Conservation (phyloP, 2,113 vertebrate genomes). For the Ameiurus melas region DNA sequence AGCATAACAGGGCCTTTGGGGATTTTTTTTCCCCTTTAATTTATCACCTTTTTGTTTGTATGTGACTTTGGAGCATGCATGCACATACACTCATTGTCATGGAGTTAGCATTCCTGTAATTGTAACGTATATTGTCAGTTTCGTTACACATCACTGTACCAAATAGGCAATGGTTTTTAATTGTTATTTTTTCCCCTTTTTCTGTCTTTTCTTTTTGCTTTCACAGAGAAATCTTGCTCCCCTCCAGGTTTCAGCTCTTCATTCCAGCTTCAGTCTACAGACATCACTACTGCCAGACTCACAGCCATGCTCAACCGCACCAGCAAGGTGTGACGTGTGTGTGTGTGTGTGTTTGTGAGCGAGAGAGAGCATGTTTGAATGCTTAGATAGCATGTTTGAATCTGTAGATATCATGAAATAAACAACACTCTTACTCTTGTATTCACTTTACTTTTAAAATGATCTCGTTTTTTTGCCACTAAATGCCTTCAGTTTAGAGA, state of each 20-base stretch:
- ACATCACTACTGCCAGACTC: slow-evolving; percentile 62
- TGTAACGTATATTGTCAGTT: not conserved
- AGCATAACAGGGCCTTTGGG: not conserved
- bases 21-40: not conserved
- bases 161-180: not conserved
- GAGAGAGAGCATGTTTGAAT: not conserved
- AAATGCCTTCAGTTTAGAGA: not conserved
- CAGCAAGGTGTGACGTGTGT: slow-evolving; percentile 62
- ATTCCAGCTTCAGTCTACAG: slow-evolving; percentile 62
- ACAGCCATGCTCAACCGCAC: slow-evolving; percentile 71
- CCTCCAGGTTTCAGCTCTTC: slow-evolving; percentile 59
- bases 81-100: not conserved
- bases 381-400: not conserved
- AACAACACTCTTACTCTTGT: not conserved
- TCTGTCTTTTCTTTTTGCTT: slow-evolving; percentile 54
- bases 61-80: not conserved
- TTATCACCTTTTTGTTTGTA: not conserved
- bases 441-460: not conserved
- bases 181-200: not conserved
- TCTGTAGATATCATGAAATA: too few species aligned
- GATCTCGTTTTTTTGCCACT: not conserved
- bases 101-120: not conserved
- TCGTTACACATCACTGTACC: not conserved
- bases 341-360: not conserved
- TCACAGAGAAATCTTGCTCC: slow-evolving; percentile 65